Base-by-base conservation (phyloP, 2,888 invertebrate species). In the Lycophotia porphyrea region DNA sequence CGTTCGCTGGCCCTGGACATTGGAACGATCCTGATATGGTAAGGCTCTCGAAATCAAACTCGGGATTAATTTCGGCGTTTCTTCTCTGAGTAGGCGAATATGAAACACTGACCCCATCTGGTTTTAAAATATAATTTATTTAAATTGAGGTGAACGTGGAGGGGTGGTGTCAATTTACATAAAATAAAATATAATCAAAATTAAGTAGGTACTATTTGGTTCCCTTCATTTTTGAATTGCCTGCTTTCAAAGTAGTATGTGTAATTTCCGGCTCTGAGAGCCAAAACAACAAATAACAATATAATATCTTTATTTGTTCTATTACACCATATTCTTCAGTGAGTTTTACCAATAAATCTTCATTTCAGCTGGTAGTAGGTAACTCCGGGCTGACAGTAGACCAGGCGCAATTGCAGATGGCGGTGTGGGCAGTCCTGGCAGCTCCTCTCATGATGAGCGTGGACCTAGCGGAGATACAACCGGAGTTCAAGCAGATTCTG, bases 11-110 rank as follows among this genome's bases (percentile, higher is more conserved):
- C 2, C 97, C 98, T 1, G 98, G 98, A 5, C 97, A 97, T 87
- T 98, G 97, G 97, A 97, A 98, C 87, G 98, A 98, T 89, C 98
- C 98, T 13, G 98, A 98, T 89, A 98, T 98, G 98, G 61, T 61
- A n/a, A 24, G 36, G 15, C n/a, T 24, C 47, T 7, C 47, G 47
- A 47, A 47, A 21, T 21, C 47, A 2, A 47, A 47, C 44, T 44
- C 44, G 18, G 2, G 7, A 2, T 21, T 47, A 7, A 21, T 21
- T 47, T 47, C 44, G 5, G 44, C 7, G 44, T 47, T 47, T 47
- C 21, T 49, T 49, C 24, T 49, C 24, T 24, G 21, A 24, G 47
- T 24, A 21, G 24, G 7, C 21, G 47, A 8, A 21, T 8, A 47
- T 7, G 8, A 15, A 13, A 21, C 5, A 44, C 44, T 5, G 44